phyloP scores from a whole-genome alignment of 2,113 vertebrate species.

The Aythya baeri region DNA sequence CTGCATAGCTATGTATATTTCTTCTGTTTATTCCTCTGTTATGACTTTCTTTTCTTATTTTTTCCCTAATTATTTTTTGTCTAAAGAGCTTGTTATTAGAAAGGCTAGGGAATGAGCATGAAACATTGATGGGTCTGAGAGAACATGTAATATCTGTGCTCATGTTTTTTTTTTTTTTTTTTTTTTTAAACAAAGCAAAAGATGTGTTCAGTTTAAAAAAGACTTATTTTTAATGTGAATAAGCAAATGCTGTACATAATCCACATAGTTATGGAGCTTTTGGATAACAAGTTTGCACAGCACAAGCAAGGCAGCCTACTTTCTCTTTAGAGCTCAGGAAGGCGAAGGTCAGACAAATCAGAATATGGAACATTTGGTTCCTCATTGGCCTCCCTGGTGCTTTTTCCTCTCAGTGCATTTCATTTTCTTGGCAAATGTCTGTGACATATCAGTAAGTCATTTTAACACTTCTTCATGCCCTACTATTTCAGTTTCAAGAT shows the following conservation, averaged over 20 bases:
- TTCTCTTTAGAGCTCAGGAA: constrained; percentile 27
- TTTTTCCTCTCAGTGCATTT: constrained; percentile 70
- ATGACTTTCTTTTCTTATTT: neutral
- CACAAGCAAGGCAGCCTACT: constrained; percentile 1
- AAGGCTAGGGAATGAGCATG: neutral
- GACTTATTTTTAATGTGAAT: neutral
- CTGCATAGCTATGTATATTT: neutral
- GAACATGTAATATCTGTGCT: neutral
- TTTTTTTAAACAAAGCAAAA: neutral
- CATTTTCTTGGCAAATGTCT: constrained; percentile 77
- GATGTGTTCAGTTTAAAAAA: neutral
- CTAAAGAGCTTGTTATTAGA: neutral
- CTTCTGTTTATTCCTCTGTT: neutral
- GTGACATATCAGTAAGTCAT: constrained; percentile 74
- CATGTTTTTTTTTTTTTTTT: neutral
- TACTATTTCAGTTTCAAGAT: constrained; percentile 77
- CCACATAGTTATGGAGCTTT: neutral
- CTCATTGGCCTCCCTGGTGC: constrained; percentile 52
- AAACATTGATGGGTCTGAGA: neutral
- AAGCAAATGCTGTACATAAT: constrained; percentile 1
- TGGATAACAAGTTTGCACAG: neutral
- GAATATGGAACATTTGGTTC: constrained; percentile 64
- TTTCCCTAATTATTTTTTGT: neutral
- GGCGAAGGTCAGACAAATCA: constrained; percentile 68
- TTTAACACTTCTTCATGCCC: constrained; percentile 75